These are phyloP conservation scores for Drosophila kepulauana DNA, from an alignment of 1,140 invertebrate species.

Conservation along the genomic window DNA sequence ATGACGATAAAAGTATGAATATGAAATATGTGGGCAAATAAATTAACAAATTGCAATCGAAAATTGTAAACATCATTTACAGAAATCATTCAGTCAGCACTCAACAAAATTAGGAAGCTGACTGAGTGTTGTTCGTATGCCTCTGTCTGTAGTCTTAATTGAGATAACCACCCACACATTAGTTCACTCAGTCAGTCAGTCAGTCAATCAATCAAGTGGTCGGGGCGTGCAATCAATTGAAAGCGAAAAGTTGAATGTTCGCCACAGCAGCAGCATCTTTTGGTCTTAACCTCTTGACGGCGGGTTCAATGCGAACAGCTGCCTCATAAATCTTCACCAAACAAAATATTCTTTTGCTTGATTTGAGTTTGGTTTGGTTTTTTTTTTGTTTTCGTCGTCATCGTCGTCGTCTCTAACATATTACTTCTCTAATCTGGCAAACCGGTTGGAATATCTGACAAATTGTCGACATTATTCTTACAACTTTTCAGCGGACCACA, in stretches of 20 bases:
- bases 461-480: constrained; percentile 73
- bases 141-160: constrained; percentile 47
- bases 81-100: constrained; percentile 46
- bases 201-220: constrained; percentile 49
- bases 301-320: constrained; percentile 76
- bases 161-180: constrained; percentile 58
- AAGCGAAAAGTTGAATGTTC: constrained; percentile 70
- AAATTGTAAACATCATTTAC: constrained; percentile 34
- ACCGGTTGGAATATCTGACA: constrained; percentile 63
- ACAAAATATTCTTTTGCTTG: constrained; percentile 18
- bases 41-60: constrained; percentile 29
- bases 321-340: constrained; percentile 56
- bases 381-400: not conserved
- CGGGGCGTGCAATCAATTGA: constrained; percentile 59
- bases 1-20: constrained; percentile 3
- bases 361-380: constrained; percentile 30
- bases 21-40: constrained; percentile 4
- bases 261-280: constrained; percentile 45
- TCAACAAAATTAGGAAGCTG: constrained; percentile 45
- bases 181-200: constrained; percentile 24
- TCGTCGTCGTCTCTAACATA: not conserved
- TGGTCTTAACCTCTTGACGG: constrained; percentile 72
- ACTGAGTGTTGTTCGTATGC: constrained; percentile 8
- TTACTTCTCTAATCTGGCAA: constrained; percentile 38
- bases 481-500: constrained; percentile 7